phyloP scores from a whole-genome alignment of 2,113 vertebrate species.

The Trochalopteron elliotii region DNA sequence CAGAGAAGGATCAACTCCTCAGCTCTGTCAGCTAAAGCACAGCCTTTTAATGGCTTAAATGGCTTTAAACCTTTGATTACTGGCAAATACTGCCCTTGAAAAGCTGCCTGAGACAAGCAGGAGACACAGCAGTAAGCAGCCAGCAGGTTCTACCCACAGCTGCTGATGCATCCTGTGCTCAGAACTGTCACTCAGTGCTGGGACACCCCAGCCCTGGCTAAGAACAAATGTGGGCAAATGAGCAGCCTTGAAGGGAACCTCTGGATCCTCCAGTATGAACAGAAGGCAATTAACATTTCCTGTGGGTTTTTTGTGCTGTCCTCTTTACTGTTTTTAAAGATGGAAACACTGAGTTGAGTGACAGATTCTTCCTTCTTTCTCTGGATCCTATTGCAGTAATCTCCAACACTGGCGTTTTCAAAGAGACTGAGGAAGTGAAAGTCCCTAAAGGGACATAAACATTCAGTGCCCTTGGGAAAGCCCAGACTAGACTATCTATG shows the following conservation, averaged over 20 bases:
- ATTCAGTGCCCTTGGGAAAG: not conserved
- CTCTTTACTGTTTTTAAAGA: not conserved
- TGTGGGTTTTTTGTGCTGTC: not conserved
- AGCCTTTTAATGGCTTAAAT: not conserved
- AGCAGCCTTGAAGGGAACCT: not conserved
- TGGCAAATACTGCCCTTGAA: not conserved
- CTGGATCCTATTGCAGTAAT: not conserved
- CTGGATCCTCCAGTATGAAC: not conserved
- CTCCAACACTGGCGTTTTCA: conserved; percentile 3
- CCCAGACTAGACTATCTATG: not conserved
- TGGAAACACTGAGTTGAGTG: not conserved
- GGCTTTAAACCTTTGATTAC: not conserved
- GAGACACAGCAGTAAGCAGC: not conserved
- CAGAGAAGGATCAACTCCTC: not conserved
- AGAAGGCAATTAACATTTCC: not conserved
- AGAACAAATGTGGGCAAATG: not conserved
- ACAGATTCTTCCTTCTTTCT: not conserved
- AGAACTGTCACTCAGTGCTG: fast-evolving
- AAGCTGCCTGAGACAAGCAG: not conserved
- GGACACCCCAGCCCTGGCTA: not conserved
- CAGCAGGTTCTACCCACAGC: not conserved
- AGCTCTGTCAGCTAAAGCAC: not conserved
- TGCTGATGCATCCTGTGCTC: fast-evolving
- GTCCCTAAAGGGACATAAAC: not conserved
- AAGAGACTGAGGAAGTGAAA: conserved; percentile 8